Percentiles rank a stretch among this genome's conserved stretches.
Evolutionary conservation across 2,888 invertebrate genomes (phyloP).

Genomic region (Cheilosia variabilis): DNA sequence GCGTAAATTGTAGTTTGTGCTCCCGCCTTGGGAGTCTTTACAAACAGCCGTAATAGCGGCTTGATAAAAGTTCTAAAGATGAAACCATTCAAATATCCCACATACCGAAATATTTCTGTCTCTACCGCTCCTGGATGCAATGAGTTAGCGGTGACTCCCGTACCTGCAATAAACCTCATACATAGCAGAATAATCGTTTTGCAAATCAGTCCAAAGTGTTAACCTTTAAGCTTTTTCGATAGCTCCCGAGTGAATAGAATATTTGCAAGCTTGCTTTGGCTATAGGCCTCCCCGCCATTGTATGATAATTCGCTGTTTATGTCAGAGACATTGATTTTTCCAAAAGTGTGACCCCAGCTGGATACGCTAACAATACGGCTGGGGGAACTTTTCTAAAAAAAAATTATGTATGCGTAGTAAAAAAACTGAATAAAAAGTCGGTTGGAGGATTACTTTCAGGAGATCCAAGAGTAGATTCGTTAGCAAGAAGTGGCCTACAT

Average conservation of each 20-base stretch:
- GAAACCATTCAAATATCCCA: slow-evolving; percentile 86
- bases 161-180: slow-evolving; percentile 82
- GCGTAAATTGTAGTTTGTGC: slow-evolving; percentile 82
- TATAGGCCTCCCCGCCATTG: slow-evolving; percentile 86
- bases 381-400: slow-evolving; percentile 84
- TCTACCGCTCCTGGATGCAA: slow-evolving; percentile 94
- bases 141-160: slow-evolving; percentile 90
- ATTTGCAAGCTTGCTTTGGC: slow-evolving; percentile 92
- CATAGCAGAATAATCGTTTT: not conserved
- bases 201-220: slow-evolving; percentile 59
- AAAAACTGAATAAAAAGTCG: not conserved
- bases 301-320: slow-evolving; percentile 88
- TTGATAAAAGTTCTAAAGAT: slow-evolving; percentile 59
- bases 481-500: slow-evolving; percentile 87
- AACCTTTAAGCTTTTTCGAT: slow-evolving; percentile 86
- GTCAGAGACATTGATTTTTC: slow-evolving; percentile 85
- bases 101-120: slow-evolving; percentile 90
- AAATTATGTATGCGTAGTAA: not conserved
- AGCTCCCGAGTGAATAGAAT: slow-evolving; percentile 89
- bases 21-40: slow-evolving; percentile 81
- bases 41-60: slow-evolving; percentile 80
- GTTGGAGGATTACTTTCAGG: slow-evolving; percentile 81
- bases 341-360: slow-evolving; percentile 85
- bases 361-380: slow-evolving; percentile 87
- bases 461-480: slow-evolving; percentile 86